phyloP scores from a whole-genome alignment of 2,888 invertebrate species.

The Troglohyphantes excavatus region DNA sequence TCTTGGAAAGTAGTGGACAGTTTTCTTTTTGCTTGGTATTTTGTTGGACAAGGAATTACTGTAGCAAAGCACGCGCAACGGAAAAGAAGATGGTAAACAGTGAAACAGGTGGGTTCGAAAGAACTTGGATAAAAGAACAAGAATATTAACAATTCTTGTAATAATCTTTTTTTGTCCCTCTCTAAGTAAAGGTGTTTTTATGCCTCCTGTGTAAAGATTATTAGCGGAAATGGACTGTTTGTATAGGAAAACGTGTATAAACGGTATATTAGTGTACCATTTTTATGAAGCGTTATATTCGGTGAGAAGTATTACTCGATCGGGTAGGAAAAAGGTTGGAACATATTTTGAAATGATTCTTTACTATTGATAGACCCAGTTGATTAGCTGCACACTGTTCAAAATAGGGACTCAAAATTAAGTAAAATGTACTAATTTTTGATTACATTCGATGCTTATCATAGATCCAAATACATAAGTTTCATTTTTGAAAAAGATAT shows the following conservation, averaged over 20 bases:
- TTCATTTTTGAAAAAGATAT: too few species aligned
- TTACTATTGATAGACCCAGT: too few species aligned
- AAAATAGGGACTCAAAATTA: too few species aligned
- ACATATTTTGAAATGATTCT: too few species aligned
- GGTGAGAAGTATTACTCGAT: neutral
- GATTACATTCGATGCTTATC: too few species aligned
- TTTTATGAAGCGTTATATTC: constrained; percentile 12
- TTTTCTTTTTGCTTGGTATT: constrained; percentile 41
- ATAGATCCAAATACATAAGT: too few species aligned
- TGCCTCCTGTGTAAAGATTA: constrained; percentile 39
- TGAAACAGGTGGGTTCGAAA: constrained; percentile 36
- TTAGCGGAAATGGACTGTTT: constrained; percentile 26
- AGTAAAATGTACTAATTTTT: too few species aligned
- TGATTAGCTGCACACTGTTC: too few species aligned
- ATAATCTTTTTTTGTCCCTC: constrained; percentile 6
- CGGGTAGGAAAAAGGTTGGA: too few species aligned
- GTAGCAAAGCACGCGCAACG: constrained; percentile 11
- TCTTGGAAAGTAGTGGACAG: constrained; percentile 31
- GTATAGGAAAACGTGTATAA: constrained; percentile 38
- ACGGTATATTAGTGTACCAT: neutral
- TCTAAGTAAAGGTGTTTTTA: neutral
- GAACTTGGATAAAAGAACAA: constrained; percentile 3
- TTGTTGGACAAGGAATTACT: neutral
- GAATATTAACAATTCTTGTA: constrained; percentile 33
- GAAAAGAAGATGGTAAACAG: constrained; percentile 32